Evolutionary conservation across 1,140 invertebrate genomes (phyloP), one percentile per base, ranked within the genome.

Genomic region (Plutomurus gul): DNA sequence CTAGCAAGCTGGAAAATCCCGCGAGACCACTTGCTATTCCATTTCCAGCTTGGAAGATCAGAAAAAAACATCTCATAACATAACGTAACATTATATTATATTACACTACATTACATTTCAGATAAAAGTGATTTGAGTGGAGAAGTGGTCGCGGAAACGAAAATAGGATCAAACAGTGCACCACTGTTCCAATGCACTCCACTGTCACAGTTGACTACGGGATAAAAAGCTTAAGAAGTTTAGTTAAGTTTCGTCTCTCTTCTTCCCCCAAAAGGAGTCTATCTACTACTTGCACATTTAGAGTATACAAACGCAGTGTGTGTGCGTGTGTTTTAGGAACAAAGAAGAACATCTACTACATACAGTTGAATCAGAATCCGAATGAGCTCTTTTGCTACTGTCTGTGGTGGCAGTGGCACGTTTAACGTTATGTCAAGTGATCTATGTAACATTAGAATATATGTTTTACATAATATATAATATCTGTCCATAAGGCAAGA

Each of bases 381-480:
- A 65, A 65, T 65, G 56, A 65, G 56, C 16, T n/a, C n/a, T 65
- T 65, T 65, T 33, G 13, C 10, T 16, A 33, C 56, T 65, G 22
- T 65, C 27, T 65, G 56, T 65, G 56, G 56, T 65, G 56, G 56
- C 27, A 65, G 56, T 33, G 27, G 56, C 56, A 65, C 56, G 56
- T 65, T 51, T 65, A 65, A 65, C 56, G 30, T 65, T 77, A 77
- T 77, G 65, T 77, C 51, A 77, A 77, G 40, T 77, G 75, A 77
- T 77, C 37, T 77, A 77, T 77, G 75, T 70, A 77, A 46, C 75
- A 77, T 77, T 77, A 77, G 76, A 72, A 78, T 78, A 51, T 39
- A 72, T 71, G 27, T 71, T 78, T 78, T 78, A 73, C 76, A 78
- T 78, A 78, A 78, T 78, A 73, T 78, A 51, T 78, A 73, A 70